These are phyloP conservation scores for Linnaemya vulpina DNA, from an alignment of 2,888 invertebrate species.

Conservation along the genomic window DNA sequence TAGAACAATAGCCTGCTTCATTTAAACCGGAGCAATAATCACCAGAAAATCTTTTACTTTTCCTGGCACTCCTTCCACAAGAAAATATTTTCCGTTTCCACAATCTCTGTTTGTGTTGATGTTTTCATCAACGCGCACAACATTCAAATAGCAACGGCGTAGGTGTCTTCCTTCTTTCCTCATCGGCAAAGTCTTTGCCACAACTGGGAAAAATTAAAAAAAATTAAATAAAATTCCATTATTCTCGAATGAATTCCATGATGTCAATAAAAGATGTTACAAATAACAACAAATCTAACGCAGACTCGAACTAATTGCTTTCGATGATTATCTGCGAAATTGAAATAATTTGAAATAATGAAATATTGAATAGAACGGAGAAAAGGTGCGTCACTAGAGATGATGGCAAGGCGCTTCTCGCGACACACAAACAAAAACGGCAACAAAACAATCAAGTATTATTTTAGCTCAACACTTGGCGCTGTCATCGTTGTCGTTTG, in stretches of 20 bases:
- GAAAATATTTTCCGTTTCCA: conserved; percentile 22
- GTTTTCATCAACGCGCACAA: conserved; percentile 48
- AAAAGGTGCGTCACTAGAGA: conserved; percentile 64
- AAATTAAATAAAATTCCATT: conserved; percentile 13
- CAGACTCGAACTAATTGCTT: conserved; percentile 69
- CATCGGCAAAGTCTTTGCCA: not conserved
- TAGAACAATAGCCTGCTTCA: too few relatives aligned
- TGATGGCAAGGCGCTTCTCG: conserved; percentile 39
- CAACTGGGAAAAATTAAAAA: conserved; percentile 29
- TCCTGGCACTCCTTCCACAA: conserved; percentile 49
- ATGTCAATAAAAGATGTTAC: conserved; percentile 66
- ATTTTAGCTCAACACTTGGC: conserved; percentile 53
- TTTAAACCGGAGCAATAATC: conserved; percentile 1
- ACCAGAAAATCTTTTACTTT: not conserved
- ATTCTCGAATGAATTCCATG: conserved; percentile 5
- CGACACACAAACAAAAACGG: not conserved
- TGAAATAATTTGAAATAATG: conserved; percentile 25
- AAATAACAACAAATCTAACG: conserved; percentile 60
- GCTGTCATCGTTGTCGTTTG: conserved; percentile 33
- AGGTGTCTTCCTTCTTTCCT: conserved; percentile 36
- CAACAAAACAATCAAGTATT: not conserved
- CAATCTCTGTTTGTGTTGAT: conserved; percentile 32
- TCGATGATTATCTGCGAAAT: conserved; percentile 65
- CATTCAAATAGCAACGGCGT: conserved; percentile 52
- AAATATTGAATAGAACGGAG: conserved; percentile 25